Conservation (phyloP, 2,888 invertebrate species). For the Adelognathus sp. region DNA sequence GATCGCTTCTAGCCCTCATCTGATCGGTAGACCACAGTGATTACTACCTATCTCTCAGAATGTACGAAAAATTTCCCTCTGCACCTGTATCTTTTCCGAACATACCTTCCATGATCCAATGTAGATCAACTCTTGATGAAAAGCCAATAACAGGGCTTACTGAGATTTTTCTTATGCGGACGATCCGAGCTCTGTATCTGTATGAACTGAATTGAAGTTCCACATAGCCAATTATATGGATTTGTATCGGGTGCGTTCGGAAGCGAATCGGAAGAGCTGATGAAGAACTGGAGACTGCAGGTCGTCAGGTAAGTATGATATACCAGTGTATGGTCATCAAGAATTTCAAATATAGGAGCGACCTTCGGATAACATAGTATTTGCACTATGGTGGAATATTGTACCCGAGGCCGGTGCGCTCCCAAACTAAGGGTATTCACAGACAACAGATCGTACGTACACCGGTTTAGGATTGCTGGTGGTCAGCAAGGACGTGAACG, state of each 20-base stretch:
- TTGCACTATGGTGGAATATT: constrained; percentile 26
- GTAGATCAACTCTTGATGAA: not conserved
- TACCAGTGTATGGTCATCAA: constrained; percentile 13
- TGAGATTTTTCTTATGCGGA: not conserved
- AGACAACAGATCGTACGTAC: constrained; percentile 42
- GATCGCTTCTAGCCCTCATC: constrained; percentile 5
- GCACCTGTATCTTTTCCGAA: not conserved
- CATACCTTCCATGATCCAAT: not conserved
- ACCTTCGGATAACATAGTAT: constrained; percentile 31
- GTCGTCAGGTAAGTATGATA: not conserved
- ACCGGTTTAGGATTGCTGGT: constrained; percentile 36
- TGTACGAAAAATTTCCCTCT: constrained; percentile 2
- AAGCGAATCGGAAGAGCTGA: not conserved
- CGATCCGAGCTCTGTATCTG: not conserved
- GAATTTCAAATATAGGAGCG: constrained; percentile 26
- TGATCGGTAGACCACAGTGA: constrained; percentile 25
- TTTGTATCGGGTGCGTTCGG: no score
- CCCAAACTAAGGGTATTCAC: constrained; percentile 45
- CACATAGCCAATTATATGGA: not conserved
- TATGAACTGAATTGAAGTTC: not conserved
- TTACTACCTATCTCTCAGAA: constrained; percentile 13
- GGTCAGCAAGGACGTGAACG: constrained; percentile 49
- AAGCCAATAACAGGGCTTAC: not conserved
- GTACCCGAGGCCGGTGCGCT: constrained; percentile 15
- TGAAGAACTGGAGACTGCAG: not conserved